Evolutionary conservation across 2,113 vertebrate species (phyloP).

Genomic region (Lonchura striata): DNA sequence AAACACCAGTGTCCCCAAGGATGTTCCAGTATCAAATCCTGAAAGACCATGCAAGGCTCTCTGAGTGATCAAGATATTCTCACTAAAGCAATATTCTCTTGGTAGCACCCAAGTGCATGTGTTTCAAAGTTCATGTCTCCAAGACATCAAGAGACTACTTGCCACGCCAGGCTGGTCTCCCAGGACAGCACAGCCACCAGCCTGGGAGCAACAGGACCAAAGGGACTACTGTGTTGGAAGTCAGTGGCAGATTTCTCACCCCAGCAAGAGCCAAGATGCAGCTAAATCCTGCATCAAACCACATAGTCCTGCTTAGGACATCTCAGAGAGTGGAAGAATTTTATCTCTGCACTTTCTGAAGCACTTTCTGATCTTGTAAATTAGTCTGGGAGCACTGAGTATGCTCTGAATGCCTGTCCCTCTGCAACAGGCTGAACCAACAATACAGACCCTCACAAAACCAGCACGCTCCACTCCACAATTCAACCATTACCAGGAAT

Average conservation of each 20-base stretch:
- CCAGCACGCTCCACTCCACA: accelerated
- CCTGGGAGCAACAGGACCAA: neutral
- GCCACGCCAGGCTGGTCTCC: accelerated
- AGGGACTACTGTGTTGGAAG: neutral
- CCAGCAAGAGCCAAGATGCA: accelerated
- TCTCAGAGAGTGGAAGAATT: neutral
- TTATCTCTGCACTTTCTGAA: neutral
- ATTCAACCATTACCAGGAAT: neutral
- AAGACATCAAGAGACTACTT: neutral
- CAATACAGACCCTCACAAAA: neutral
- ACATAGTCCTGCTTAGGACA: neutral
- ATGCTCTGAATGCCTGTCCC: neutral
- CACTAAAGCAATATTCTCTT: neutral
- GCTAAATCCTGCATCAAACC: neutral
- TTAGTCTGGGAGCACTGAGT: neutral
- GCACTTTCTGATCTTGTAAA: neutral
- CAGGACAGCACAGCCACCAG: neutral
- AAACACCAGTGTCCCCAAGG: neutral
- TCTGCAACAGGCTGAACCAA: neutral
- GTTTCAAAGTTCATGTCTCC: neutral
- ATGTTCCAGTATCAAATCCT: neutral
- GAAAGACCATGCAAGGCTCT: neutral
- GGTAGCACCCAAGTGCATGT: neutral
- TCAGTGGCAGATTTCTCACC: neutral
- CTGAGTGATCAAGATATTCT: neutral